Conservation (phyloP, 2,888 invertebrate genomes). For the Xestia rhomboidea region DNA sequence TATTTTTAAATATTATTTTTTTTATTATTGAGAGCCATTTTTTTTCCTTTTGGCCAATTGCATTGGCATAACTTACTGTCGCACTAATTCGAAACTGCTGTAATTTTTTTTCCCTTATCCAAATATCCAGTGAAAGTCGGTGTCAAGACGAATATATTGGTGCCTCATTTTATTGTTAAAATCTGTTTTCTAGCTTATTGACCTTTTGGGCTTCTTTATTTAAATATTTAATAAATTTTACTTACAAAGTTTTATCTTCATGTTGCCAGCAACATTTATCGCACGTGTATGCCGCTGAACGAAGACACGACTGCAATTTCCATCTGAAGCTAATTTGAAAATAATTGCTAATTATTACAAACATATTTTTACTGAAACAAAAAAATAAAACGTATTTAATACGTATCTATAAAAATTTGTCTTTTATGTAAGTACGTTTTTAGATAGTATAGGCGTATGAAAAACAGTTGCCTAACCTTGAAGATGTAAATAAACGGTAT, state of each 20-base stretch:
- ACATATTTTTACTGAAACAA: constrained; percentile 23
- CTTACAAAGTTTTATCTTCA: constrained; percentile 37
- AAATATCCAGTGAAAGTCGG: neutral
- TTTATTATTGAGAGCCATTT: neutral
- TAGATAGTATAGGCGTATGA: no score
- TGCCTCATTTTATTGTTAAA: neutral
- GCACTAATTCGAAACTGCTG: neutral
- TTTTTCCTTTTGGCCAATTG: neutral
- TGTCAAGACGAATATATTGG: neutral
- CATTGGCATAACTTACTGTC: neutral
- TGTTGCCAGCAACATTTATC: constrained; percentile 28
- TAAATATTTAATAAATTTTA: constrained; percentile 4
- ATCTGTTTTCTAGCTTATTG: neutral
- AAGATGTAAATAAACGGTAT: no score
- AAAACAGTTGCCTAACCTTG: no score
- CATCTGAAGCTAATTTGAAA: constrained; percentile 38
- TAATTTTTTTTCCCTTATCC: neutral
- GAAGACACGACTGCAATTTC: constrained; percentile 17
- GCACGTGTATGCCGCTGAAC: neutral
- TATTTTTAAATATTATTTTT: no score
- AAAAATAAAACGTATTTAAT: neutral
- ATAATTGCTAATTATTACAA: constrained; percentile 39
- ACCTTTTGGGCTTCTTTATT: neutral
- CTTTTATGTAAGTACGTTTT: neutral
- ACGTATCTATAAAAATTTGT: neutral